Evolutionary conservation across 2,888 invertebrate species (phyloP).

Genomic region (Temnothorax ravouxi): DNA sequence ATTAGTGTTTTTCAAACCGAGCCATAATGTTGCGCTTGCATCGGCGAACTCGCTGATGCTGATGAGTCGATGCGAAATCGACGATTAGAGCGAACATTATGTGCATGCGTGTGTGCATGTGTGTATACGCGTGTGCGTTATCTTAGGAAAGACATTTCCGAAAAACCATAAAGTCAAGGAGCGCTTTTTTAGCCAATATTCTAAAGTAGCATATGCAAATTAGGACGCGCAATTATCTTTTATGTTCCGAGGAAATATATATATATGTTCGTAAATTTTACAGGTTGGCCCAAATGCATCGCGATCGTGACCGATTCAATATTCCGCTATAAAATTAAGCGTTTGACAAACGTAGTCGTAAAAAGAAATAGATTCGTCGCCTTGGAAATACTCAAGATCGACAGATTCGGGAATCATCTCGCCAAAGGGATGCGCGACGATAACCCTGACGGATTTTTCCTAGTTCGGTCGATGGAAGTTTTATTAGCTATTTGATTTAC

Average conservation of each 20-base stretch:
- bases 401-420: too few relatives aligned
- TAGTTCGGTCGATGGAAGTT: conserved; percentile 69
- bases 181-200: background rate
- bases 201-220: conserved; percentile 21
- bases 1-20: conserved; percentile 42
- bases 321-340: conserved; percentile 23
- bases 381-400: background rate
- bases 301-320: background rate
- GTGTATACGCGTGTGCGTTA: background rate
- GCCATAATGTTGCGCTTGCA: conserved; percentile 9
- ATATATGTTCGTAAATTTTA: conserved; percentile 15
- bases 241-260: background rate
- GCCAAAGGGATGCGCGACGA: conserved; percentile 18
- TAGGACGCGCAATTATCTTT: background rate
- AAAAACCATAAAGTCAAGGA: background rate
- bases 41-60: conserved; percentile 12
- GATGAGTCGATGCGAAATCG: conserved; percentile 27
- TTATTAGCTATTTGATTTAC: conserved; percentile 80
- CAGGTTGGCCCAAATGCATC: background rate
- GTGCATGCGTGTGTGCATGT: background rate
- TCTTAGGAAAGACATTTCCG: conserved; percentile 1
- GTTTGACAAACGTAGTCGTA: background rate
- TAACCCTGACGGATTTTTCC: conserved; percentile 66
- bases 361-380: conserved; percentile 28
- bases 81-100: background rate